These are phyloP conservation scores for Drosophila acutilabella DNA, from an alignment of 2,888 invertebrate species.

Conservation along the genomic window DNA sequence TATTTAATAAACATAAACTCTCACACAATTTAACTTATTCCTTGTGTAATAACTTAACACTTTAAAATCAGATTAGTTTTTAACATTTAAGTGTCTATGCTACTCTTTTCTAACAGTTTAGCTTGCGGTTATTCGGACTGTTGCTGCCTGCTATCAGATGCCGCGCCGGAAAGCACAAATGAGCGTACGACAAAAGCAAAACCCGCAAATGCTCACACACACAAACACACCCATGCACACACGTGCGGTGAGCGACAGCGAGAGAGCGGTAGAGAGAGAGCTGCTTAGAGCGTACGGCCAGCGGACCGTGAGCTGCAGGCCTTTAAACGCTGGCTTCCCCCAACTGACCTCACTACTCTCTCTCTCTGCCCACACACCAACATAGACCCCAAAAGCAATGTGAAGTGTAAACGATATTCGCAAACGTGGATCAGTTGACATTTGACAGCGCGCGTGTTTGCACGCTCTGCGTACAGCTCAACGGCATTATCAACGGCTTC, in stretches of 20 bases:
- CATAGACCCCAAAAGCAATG: conserved; percentile 31
- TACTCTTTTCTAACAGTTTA: background rate
- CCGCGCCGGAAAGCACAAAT: conserved; percentile 51
- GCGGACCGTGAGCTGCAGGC: conserved; percentile 27
- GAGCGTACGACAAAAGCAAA: conserved; percentile 36
- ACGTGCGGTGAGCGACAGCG: background rate
- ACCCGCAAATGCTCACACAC: conserved; percentile 33
- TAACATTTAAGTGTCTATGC: conserved; percentile 8
- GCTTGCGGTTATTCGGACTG: conserved; percentile 38
- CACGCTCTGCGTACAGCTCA: conserved; percentile 47
- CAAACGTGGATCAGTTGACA: conserved; percentile 85
- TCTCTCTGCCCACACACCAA: background rate
- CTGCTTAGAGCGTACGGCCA: conserved; percentile 5
- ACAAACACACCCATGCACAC: background rate
- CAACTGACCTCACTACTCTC: background rate
- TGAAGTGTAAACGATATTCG: conserved; percentile 80
- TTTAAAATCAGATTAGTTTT: too few relatives aligned
- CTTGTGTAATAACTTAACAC: too few relatives aligned
- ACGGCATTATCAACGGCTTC: conserved; percentile 14
- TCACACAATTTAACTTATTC: too few relatives aligned
- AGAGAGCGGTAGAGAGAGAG: conserved; percentile 16
- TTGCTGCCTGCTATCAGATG: conserved; percentile 54
- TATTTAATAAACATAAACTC: too few relatives aligned
- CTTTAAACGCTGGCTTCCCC: conserved; percentile 9
- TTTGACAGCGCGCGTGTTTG: conserved; percentile 82